Percentiles rank a stretch among this genome's conserved stretches.
Conservation (phyloP, 2,888 invertebrate genomes). For the Drosophila bunnanda region DNA sequence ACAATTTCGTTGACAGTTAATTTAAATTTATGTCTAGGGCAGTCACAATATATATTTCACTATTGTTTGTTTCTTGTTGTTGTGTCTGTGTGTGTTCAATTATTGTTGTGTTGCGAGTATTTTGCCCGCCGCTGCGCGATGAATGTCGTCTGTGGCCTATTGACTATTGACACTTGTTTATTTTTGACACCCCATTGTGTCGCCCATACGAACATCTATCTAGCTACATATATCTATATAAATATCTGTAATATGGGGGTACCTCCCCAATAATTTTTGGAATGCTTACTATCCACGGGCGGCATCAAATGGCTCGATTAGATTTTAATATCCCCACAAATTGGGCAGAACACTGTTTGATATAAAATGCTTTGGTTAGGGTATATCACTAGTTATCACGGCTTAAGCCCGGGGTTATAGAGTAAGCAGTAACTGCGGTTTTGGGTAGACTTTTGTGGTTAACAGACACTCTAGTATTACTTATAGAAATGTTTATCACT, state of each 20-base stretch:
- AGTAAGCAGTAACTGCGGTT: conserved; percentile 40
- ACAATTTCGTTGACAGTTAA: conserved; percentile 69
- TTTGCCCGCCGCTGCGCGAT: conserved; percentile 21
- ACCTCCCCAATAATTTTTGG: conserved; percentile 12
- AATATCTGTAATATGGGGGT: conserved; percentile 2
- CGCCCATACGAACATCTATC: conserved; percentile 27
- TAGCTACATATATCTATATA: conserved; percentile 14
- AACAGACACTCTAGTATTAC: conserved; percentile 18
- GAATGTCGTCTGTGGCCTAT: conserved; percentile 45
- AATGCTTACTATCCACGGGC: conserved; percentile 24
- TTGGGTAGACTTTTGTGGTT: conserved; percentile 43
- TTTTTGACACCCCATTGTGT: conserved; percentile 64
- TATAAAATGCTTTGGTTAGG: neutral
- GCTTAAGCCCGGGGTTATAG: neutral
- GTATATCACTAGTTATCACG: conserved; percentile 21
- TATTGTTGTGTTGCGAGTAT: conserved; percentile 44
- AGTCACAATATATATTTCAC: conserved; percentile 38
- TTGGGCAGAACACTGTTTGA: conserved; percentile 18
- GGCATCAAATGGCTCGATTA: conserved; percentile 34
- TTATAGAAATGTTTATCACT: conserved; percentile 2
- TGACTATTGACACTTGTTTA: conserved; percentile 77
- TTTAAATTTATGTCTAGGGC: conserved; percentile 77
- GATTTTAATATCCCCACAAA: conserved; percentile 31
- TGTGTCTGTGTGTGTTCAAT: conserved; percentile 46
- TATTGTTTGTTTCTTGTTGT: conserved; percentile 27